phyloP scores from a whole-genome alignment of 2,888 invertebrate species.

The Nomada hirtipes region DNA sequence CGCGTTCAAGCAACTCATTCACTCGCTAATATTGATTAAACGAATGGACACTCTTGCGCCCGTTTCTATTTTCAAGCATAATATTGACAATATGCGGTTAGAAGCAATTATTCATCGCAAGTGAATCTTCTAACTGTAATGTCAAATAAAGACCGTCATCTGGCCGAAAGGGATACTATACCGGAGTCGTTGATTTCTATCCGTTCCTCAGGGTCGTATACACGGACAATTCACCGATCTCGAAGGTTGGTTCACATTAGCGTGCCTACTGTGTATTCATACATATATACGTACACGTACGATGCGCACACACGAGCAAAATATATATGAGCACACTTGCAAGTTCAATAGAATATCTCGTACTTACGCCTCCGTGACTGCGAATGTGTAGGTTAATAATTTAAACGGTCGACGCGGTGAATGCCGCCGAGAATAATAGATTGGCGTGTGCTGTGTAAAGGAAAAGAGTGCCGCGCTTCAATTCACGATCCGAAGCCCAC shows the following conservation, averaged over 20 bases:
- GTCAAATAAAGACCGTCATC: not conserved
- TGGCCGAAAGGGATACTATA: not conserved
- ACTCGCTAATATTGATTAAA: constrained; percentile 36
- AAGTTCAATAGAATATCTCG: constrained; percentile 36
- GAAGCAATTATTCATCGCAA: not conserved
- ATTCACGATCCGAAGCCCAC: constrained; percentile 26
- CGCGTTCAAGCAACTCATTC: constrained; percentile 20
- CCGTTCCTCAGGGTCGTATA: constrained; percentile 10
- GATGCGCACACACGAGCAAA: not conserved
- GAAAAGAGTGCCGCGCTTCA: constrained; percentile 61
- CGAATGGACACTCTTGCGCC: constrained; percentile 1
- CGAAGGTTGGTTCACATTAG: constrained; percentile 23
- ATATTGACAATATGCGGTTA: constrained; percentile 26
- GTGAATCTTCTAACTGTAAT: not conserved
- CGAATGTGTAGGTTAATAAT: constrained; percentile 51
- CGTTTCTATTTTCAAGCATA: constrained; percentile 20
- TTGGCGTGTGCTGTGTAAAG: constrained; percentile 40
- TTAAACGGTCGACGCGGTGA: constrained; percentile 44
- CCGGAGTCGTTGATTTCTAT: constrained; percentile 1
- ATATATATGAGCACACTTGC: constrained; percentile 17
- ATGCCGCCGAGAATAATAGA: constrained; percentile 44
- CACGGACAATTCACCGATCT: constrained; percentile 5
- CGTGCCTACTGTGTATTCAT: constrained; percentile 5
- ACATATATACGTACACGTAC: not conserved
- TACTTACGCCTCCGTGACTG: constrained; percentile 16